A percentile compares a stretch with the other conserved stretches of the same genome.
phyloP scores from a whole-genome alignment of 2,113 vertebrate species.

The Cebus imitator region DNA sequence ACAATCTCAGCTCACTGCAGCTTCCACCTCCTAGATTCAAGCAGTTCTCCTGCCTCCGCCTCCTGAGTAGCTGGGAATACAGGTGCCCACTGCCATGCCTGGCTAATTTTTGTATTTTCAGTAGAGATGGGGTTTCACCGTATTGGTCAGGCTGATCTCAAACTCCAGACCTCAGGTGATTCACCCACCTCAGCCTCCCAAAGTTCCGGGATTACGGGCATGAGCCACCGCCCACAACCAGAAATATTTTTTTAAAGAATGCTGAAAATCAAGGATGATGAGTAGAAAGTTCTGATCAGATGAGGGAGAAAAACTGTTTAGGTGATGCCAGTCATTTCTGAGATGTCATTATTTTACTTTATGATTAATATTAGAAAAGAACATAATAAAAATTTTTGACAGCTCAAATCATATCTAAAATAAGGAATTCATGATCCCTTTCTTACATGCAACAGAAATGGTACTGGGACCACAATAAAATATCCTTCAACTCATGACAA shows the following conservation, averaged over 20 bases:
- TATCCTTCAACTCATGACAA: background rate
- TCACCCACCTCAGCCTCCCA: too few relatives aligned
- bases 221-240: too few relatives aligned
- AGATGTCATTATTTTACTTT: background rate
- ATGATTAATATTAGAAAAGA: constrained; percentile 54
- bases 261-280: background rate
- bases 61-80: too few relatives aligned
- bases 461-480: background rate
- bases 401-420: constrained; percentile 37
- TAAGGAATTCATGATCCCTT: background rate
- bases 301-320: background rate
- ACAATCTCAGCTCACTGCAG: too few relatives aligned
- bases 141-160: too few relatives aligned
- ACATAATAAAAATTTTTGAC: constrained; percentile 18
- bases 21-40: too few relatives aligned
- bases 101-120: too few relatives aligned
- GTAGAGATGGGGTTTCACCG: too few relatives aligned
- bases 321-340: background rate
- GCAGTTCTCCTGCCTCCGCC: too few relatives aligned
- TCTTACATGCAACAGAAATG: background rate
- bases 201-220: too few relatives aligned
- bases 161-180: too few relatives aligned
- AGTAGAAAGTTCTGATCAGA: background rate
- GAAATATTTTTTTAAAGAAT: background rate
- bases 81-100: too few relatives aligned